Evolutionary conservation across 1,140 invertebrate genomes (phyloP), one percentile per base, ranked within the genome.

Genomic region (Anastrepha ludens): DNA sequence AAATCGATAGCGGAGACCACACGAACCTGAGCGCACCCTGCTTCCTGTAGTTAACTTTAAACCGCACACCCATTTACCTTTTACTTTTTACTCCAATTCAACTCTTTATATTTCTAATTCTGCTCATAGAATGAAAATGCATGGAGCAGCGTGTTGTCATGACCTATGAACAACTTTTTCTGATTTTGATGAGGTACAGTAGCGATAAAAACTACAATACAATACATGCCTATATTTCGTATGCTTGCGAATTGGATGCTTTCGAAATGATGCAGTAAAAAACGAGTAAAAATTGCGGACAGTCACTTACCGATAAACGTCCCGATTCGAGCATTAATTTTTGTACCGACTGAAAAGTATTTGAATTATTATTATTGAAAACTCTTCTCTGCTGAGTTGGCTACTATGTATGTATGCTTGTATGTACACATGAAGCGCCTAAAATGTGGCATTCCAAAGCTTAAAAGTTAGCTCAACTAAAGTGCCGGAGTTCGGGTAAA

Each of bases 241-340:
- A 81, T 81, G 74, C 50, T 29, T 47, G 41, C 47, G n/a, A 81
- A 29, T n/a, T 81, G 0, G 15, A 81, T 81, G 74, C 0, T 55
- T 55, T 81, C 74, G 74, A 55, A 55, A 55, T 81, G 74, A 81
- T 81, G 74, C 20, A 55, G 2, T 11, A 55, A 3, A 55, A 55
- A 55, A 55, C 11, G 6, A 55, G 50, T 55, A 55, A 9, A 50
- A 55, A 65, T 85, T 74, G 8, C 13, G 44, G 67, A 67, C 87
- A 65, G 15, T 59, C 44, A 88, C 92, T 92, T 93, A 92, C 91
- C 91, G 92, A 92, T 91, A 92, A 92, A 89, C 92, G 91, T 89
- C 91, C 91, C 88, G 91, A 90, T 91, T 92, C 91, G 89, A 92
- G 92, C 91, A 92, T 92, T 92, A 92, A 92, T 91, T 92, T 92